These are phyloP conservation scores for Trichonephila clavipes DNA, from an alignment of 1,140 invertebrate species.

Conservation along the genomic window DNA sequence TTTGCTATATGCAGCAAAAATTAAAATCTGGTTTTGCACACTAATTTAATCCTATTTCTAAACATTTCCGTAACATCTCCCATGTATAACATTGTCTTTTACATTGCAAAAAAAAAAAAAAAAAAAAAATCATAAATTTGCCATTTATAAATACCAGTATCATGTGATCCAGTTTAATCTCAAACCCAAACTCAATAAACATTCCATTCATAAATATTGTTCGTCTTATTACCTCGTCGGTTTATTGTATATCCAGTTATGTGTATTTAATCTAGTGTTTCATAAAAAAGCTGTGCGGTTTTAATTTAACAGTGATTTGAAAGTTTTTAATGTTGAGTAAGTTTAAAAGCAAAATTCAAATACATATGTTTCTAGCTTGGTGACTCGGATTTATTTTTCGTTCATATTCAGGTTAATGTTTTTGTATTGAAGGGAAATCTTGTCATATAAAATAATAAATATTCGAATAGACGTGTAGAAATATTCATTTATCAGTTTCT, in stretches of 20 bases:
- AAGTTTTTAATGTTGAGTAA: slow-evolving; percentile 12
- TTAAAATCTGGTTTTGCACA: too few relatives aligned
- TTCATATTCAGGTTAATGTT: neutral
- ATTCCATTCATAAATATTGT: slow-evolving; percentile 38
- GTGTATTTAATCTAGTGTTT: slow-evolving; percentile 1
- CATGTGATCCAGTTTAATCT: neutral
- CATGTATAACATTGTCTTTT: too few relatives aligned
- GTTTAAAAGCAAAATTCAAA: neutral
- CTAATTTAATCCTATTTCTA: too few relatives aligned
- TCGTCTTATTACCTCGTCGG: slow-evolving; percentile 23
- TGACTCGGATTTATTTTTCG: neutral
- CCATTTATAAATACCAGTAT: neutral
- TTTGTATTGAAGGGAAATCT: neutral
- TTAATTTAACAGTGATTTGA: neutral
- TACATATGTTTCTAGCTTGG: neutral
- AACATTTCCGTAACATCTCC: too few relatives aligned
- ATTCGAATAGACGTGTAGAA: neutral
- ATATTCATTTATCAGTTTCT: neutral
- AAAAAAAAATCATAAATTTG: too few relatives aligned
- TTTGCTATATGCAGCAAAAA: too few relatives aligned
- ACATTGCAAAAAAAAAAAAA: too few relatives aligned
- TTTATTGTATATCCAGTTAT: slow-evolving; percentile 35
- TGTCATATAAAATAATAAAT: neutral
- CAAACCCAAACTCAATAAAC: neutral
- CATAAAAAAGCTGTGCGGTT: slow-evolving; percentile 7